These are phyloP conservation scores for Aporrectodea caliginosa DNA, from an alignment of 1,140 invertebrate genomes.

Conservation along the genomic window DNA sequence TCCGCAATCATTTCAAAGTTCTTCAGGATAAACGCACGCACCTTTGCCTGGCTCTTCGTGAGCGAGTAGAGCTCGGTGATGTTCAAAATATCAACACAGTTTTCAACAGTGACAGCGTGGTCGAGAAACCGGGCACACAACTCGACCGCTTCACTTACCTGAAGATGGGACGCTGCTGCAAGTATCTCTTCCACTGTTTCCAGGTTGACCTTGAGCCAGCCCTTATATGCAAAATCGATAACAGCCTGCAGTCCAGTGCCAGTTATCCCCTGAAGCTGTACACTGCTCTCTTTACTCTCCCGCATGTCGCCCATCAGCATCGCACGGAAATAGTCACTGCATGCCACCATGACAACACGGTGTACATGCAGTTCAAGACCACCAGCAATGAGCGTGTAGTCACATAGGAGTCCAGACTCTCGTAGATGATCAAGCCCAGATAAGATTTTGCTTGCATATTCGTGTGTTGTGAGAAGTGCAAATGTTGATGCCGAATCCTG, in stretches of 20 bases:
- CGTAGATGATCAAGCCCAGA: constrained; percentile 17
- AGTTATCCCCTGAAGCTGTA: constrained; percentile 48
- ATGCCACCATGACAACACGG: constrained; percentile 50
- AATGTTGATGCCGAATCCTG: neutral
- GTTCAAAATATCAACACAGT: constrained; percentile 53
- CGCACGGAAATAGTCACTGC: constrained; percentile 63
- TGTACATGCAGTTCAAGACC: constrained; percentile 36
- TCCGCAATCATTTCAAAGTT: constrained; percentile 50
- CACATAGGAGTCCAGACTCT: constrained; percentile 26
- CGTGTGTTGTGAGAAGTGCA: neutral
- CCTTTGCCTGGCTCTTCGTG: constrained; percentile 34
- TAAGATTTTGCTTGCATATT: constrained; percentile 27
- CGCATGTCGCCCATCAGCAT: constrained; percentile 56
- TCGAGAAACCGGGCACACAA: constrained; percentile 51
- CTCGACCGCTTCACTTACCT: constrained; percentile 48
- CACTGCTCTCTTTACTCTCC: constrained; percentile 45
- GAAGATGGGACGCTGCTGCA: constrained; percentile 50
- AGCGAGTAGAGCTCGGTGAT: constrained; percentile 50
- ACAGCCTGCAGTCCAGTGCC: constrained; percentile 45
- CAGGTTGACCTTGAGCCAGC: constrained; percentile 44
- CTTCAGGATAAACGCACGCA: constrained; percentile 45
- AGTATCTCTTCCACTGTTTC: constrained; percentile 53
- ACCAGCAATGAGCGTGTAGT: constrained; percentile 23
- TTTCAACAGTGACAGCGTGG: constrained; percentile 45
- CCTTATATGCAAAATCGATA: constrained; percentile 48